Conservation (phyloP, 2,888 invertebrate species). For the Drosophila picticornis region DNA sequence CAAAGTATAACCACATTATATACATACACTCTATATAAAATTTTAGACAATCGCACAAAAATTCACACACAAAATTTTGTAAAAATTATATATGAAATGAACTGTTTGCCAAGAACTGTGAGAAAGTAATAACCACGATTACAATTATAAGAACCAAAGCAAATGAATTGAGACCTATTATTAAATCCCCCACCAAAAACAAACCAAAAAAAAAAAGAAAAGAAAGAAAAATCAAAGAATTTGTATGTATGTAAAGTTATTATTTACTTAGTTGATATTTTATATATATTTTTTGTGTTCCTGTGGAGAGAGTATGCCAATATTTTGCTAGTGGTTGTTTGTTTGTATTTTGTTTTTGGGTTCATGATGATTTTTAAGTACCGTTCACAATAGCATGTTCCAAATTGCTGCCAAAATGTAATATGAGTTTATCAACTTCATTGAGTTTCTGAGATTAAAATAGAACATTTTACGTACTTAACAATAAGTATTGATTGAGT, state of each 20-base stretch:
- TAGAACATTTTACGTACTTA: constrained; percentile 34
- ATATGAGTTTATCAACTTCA: constrained; percentile 37
- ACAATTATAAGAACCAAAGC: constrained; percentile 54
- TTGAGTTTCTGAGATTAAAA: constrained; percentile 49
- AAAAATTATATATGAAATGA: constrained; percentile 44
- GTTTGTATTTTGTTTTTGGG: constrained; percentile 34
- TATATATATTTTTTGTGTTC: constrained; percentile 37
- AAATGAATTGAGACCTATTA: constrained; percentile 54
- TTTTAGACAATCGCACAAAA: constrained; percentile 69
- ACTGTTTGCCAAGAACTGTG: constrained; percentile 49
- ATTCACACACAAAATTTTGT: constrained; percentile 64
- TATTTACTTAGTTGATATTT: constrained; percentile 27
- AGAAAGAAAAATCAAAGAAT: constrained; percentile 26
- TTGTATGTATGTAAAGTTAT: constrained; percentile 79
- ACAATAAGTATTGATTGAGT: constrained; percentile 43
- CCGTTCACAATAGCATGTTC: constrained; percentile 69
- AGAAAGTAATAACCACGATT: constrained; percentile 43
- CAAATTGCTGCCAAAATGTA: constrained; percentile 59
- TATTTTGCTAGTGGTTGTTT: constrained; percentile 61
- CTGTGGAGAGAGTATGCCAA: constrained; percentile 59
- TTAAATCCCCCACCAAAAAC: constrained; percentile 15
- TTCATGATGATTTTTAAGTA: constrained; percentile 46
- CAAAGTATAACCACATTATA: constrained; percentile 66
- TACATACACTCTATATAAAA: constrained; percentile 68
- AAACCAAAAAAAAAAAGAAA: constrained; percentile 7